These are phyloP conservation scores for Drosophila nr. perissopoda DNA, from an alignment of 2,888 invertebrate genomes.

Conservation along the genomic window DNA sequence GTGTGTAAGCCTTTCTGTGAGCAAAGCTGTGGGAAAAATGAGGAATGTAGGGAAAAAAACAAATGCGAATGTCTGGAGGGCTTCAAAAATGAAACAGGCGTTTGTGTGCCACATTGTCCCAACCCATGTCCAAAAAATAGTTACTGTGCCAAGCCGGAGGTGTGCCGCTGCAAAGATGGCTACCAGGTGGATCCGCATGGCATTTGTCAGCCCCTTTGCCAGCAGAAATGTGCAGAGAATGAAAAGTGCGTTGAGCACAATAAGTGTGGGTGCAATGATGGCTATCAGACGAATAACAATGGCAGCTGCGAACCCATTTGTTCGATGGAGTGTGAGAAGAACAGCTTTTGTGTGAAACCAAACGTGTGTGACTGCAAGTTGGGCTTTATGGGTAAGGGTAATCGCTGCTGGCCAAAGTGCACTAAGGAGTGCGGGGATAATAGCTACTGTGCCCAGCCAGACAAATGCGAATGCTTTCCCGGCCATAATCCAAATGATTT, in stretches of 20 bases:
- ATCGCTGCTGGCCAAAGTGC: slow-evolving; percentile 45
- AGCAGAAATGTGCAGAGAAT: slow-evolving; percentile 4
- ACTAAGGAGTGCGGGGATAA: slow-evolving; percentile 29
- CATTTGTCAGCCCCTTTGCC: slow-evolving; percentile 27
- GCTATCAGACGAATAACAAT: slow-evolving; percentile 4
- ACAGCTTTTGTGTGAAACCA: slow-evolving; percentile 29
- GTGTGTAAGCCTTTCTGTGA: slow-evolving; percentile 23
- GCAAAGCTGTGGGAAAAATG: neutral
- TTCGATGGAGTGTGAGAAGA: slow-evolving; percentile 5
- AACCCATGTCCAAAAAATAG: slow-evolving; percentile 5
- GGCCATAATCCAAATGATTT: slow-evolving; percentile 14
- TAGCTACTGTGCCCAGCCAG: slow-evolving; percentile 40
- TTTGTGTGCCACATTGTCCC: slow-evolving; percentile 19
- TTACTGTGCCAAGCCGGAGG: slow-evolving; percentile 10
- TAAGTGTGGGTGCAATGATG: slow-evolving; percentile 7
- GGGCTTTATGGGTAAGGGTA: slow-evolving; percentile 17
- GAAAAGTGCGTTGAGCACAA: neutral
- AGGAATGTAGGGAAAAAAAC: neutral
- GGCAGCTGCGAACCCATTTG: neutral
- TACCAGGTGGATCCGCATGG: neutral
- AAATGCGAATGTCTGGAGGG: slow-evolving; percentile 19
- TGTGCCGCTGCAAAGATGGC: neutral
- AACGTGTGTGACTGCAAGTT: slow-evolving; percentile 24
- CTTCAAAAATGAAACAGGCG: neutral
- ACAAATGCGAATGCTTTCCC: slow-evolving; percentile 17